Evolutionary conservation across 2,113 vertebrate genomes (phyloP).

Genomic region (Rattus rattus): DNA sequence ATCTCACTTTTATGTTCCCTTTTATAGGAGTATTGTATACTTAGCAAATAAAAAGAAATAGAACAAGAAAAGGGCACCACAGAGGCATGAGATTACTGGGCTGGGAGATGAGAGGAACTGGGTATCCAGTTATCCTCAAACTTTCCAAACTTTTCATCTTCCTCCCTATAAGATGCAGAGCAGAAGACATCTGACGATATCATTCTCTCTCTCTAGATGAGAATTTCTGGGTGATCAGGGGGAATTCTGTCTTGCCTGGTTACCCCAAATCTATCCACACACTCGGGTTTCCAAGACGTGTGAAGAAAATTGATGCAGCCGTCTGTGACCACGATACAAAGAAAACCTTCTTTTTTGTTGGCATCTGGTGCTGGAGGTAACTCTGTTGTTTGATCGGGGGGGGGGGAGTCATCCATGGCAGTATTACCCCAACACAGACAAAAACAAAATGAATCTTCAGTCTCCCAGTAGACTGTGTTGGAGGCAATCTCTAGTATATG

Average conservation of each 20-base stretch:
- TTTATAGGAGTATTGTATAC: background rate
- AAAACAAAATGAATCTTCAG: background rate
- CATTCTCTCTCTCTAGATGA: slow-evolving; percentile 78
- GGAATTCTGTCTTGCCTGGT: slow-evolving; percentile 90
- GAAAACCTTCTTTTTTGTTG: slow-evolving; percentile 94
- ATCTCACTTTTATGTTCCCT: slow-evolving; percentile 9
- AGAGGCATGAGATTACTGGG: background rate
- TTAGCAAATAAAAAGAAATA: slow-evolving; percentile 34
- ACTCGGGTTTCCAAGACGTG: slow-evolving; percentile 91
- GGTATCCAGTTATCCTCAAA: background rate
- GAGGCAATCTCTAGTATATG: background rate
- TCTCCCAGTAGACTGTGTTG: background rate
- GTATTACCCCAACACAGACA: background rate
- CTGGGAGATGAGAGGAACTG: background rate
- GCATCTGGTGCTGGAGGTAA: slow-evolving; percentile 95
- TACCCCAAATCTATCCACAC: slow-evolving; percentile 93
- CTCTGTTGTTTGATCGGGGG: background rate
- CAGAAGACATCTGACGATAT: background rate
- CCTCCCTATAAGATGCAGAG: background rate
- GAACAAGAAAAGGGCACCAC: background rate
- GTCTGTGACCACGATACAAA: slow-evolving; percentile 89
- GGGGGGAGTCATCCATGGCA: background rate
- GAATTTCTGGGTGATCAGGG: slow-evolving; percentile 91
- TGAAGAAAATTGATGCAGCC: slow-evolving; percentile 94
- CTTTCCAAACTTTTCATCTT: background rate